These are phyloP conservation scores for Meteorus sp. DNA, from an alignment of 1,140 invertebrate species.

Conservation along the genomic window DNA sequence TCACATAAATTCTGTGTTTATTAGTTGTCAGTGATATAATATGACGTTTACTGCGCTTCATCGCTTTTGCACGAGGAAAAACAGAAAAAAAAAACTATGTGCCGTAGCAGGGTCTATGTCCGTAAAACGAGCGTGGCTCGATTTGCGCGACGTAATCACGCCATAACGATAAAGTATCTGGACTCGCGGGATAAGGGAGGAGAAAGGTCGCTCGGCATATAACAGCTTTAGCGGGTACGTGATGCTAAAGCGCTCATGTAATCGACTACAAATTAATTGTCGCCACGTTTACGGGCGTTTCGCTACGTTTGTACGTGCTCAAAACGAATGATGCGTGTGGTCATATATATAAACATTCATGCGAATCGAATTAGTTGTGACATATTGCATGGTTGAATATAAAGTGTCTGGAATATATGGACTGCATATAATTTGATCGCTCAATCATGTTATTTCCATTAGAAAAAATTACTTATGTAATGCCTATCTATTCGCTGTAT, in stretches of 20 bases:
- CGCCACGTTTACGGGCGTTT: conserved; percentile 13
- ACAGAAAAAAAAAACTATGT: too few relatives aligned
- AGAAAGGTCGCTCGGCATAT: not conserved
- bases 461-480: too few relatives aligned
- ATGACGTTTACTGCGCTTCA: too few relatives aligned
- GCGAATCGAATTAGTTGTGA: conserved; percentile 25
- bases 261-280: conserved; percentile 44
- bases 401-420: too few relatives aligned
- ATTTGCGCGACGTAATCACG: conserved; percentile 20
- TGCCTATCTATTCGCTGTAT: too few relatives aligned
- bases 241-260: conserved; percentile 35
- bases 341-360: conserved; percentile 28
- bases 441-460: too few relatives aligned
- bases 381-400: conserved; percentile 19
- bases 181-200: not conserved
- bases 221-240: conserved; percentile 8
- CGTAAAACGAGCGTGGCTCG: too few relatives aligned
- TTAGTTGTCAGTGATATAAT: too few relatives aligned
- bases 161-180: conserved; percentile 26
- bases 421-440: too few relatives aligned
- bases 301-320: conserved; percentile 23
- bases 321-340: conserved; percentile 35
- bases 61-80: too few relatives aligned
- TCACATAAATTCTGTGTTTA: too few relatives aligned
- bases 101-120: not conserved